Evolutionary conservation across 2,797 vertebrate genomes (phyloP).

Genomic region (Heliangelus exortis): DNA sequence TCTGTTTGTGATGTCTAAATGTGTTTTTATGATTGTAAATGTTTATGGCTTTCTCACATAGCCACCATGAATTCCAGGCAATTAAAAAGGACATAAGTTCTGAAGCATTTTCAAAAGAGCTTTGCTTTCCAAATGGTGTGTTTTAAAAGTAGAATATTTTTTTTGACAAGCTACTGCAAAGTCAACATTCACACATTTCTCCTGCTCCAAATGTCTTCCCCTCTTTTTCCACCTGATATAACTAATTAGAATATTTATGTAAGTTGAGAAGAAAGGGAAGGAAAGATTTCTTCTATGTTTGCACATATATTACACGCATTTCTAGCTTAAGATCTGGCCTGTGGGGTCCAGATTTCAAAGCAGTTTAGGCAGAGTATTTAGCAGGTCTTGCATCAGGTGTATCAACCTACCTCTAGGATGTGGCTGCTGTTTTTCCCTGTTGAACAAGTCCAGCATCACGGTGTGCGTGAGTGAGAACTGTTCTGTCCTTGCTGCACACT

Average conservation of each 20-base stretch:
- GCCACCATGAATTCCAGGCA: conserved; percentile 79
- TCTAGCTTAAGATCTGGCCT: neutral
- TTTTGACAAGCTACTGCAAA: conserved; percentile 26
- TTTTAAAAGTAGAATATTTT: conserved; percentile 57
- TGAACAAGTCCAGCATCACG: neutral
- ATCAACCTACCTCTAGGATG: neutral
- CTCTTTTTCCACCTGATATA: conserved; percentile 13
- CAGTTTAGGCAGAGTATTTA: neutral
- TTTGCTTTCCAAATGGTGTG: conserved; percentile 67
- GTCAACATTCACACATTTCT: conserved; percentile 19
- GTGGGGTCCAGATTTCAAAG: neutral
- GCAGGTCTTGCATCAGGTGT: neutral
- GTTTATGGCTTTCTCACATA: conserved; percentile 77
- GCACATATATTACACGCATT: neutral
- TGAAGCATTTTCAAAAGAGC: conserved; percentile 69
- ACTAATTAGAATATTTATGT: conserved; percentile 22
- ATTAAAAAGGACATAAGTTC: conserved; percentile 78
- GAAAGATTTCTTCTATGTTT: conserved; percentile 25
- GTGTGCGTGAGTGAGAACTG: fast-evolving
- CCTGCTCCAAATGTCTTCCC: conserved; percentile 11
- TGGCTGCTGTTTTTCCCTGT: neutral
- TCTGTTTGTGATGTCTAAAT: conserved; percentile 80
- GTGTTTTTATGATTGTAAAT: conserved; percentile 80
- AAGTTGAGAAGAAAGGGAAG: neutral
- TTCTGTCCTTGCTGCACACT: neutral